Percentiles rank a stretch among this genome's conserved stretches.
phyloP scores from a whole-genome alignment of 1,140 invertebrate genomes.

The Micrasema longulum region DNA sequence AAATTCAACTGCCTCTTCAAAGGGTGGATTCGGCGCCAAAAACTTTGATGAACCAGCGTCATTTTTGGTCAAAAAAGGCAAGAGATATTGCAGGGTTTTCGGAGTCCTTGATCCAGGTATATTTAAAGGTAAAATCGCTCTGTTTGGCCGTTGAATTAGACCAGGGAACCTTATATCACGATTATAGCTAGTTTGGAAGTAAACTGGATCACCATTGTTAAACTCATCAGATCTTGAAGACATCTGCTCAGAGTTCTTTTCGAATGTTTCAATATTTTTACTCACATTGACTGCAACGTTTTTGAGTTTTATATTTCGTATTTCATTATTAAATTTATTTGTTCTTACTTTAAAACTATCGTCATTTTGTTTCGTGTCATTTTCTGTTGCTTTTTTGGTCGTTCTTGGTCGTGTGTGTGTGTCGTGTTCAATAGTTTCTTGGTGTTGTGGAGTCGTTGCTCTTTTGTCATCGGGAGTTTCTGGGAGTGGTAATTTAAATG shows the following conservation, averaged over 20 bases:
- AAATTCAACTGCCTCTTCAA: slow-evolving; percentile 31
- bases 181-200: not conserved
- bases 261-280: not conserved
- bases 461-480: not conserved
- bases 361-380: not conserved
- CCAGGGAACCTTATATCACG: not conserved
- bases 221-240: slow-evolving; percentile 17
- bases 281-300: not conserved
- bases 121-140: not conserved
- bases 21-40: slow-evolving; percentile 19
- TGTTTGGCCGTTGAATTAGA: slow-evolving; percentile 1
- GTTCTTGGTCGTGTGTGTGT: not conserved
- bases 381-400: slow-evolving; percentile 1
- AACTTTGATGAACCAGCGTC: slow-evolving; percentile 26
- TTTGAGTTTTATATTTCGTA: not conserved
- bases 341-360: not conserved
- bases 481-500: slow-evolving; percentile 16
- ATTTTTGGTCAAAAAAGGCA: slow-evolving; percentile 37
- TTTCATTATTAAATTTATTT: not conserved
- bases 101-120: slow-evolving; percentile 23
- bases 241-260: not conserved
- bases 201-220: not conserved
- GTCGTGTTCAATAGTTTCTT: not conserved
- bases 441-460: not conserved
- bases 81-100: slow-evolving; percentile 51